Evolutionary conservation across 2,797 vertebrate genomes (phyloP), one percentile per base, ranked within the genome.

Genomic region (Myripristis murdjan): DNA sequence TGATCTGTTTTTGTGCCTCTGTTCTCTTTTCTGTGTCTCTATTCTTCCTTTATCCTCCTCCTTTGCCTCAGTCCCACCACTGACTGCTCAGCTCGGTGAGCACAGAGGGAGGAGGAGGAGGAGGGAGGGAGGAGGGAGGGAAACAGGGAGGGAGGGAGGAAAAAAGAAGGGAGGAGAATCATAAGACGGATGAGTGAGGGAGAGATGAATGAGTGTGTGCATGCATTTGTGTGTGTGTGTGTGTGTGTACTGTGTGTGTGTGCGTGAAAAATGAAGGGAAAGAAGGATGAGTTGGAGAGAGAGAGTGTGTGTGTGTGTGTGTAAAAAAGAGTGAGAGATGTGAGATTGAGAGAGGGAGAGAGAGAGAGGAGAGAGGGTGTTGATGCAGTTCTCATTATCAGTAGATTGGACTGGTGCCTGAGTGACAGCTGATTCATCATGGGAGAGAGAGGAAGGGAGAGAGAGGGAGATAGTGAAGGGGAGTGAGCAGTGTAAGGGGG

Each of bases 361-460:
- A 82, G 84, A 81, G 75, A 75, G 78, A 77, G 75, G 79, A 71
- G 72, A 86, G 84, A 79, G 73, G 75, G 79, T 87, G 79, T 96
- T 95, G 95, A 97, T 95, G 95, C 95, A 95, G 93, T 95, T 94
- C 96, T 96, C 95, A 97, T 97, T 97, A 97, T 96, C 95, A 95
- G 95, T 94, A 96, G 96, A 96, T 96, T 96, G 96, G 95, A 96
- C 95, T 93, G 93, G 93, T 96, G 96, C 95, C 95, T 93, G 93
- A 95, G 92, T 97, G 97, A 96, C 96, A 96, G 95, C 95, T 95
- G 95, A 96, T 96, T 96, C 95, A 96, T 96, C 95, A 96, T 95
- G 95, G 94, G 93, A 95, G 89, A 89, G 90, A 93, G 92, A 92
- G 91, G 79, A 89, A 88, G 89, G 84, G 82, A 92, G 77, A 79